phyloP scores from a whole-genome alignment of 2,113 vertebrate genomes.

The Oncorhynchus tshawytscha region DNA sequence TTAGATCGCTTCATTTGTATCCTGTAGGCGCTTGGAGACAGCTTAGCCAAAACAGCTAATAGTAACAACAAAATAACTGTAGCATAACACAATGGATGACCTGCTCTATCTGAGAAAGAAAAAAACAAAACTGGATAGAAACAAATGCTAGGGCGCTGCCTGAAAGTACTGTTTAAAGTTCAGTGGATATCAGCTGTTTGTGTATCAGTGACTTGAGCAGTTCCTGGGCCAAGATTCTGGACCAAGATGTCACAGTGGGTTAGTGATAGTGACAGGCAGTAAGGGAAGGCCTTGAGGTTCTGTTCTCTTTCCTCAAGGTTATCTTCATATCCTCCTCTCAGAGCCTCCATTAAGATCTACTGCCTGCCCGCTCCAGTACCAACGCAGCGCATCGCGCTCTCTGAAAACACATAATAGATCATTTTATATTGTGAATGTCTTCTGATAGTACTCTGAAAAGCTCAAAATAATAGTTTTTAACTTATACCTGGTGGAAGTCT shows the following conservation, averaged over 20 bases:
- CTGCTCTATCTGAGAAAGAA: background rate
- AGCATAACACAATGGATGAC: background rate
- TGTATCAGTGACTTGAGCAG: constrained; percentile 47
- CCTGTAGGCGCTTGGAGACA: constrained; percentile 44
- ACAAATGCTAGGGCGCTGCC: constrained; percentile 15
- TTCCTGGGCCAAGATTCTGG: constrained; percentile 61
- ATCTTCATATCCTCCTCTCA: constrained; percentile 55
- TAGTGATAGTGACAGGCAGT: constrained; percentile 51
- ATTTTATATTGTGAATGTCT: background rate
- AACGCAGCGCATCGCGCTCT: background rate
- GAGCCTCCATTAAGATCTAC: constrained; percentile 48
- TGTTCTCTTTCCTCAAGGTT: constrained; percentile 67
- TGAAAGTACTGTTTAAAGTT: constrained; percentile 49
- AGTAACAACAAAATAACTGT: constrained; percentile 33
- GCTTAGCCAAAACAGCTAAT: constrained; percentile 43
- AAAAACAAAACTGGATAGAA: constrained; percentile 27
- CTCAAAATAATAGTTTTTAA: constrained; percentile 1
- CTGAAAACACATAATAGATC: constrained; percentile 16
- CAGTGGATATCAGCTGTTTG: constrained; percentile 51
- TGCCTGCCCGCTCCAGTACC: constrained; percentile 25
- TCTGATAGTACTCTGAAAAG: constrained; percentile 4
- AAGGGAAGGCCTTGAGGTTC: constrained; percentile 55
- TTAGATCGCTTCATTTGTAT: constrained; percentile 63
- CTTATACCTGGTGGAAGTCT: background rate
- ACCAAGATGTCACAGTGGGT: constrained; percentile 68